Base-by-base conservation (phyloP, 2,888 invertebrate species). In the Amaurobius ferox region DNA sequence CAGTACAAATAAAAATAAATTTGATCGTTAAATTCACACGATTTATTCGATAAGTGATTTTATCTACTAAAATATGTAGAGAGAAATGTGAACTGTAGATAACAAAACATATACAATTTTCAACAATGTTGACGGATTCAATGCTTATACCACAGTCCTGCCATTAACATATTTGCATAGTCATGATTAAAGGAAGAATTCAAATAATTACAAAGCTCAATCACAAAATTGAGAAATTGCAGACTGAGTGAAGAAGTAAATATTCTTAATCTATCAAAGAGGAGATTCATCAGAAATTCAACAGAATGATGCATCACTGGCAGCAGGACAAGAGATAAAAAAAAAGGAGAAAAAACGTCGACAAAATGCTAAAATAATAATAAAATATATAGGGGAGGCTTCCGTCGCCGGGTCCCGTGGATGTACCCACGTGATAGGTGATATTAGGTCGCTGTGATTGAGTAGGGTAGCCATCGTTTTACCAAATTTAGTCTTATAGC, bases 391-490 rank as follows among this genome's bases (percentile, higher is more conserved):
- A 35, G 62, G 32, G 9, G 70, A 61, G 61, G n/a, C 23, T 23
- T 26, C 11, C 23, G 61, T 19, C 61, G 23, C 11, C 28, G 11
- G 61, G 19, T n/a, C 26, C 30, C 23, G n/a, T 55, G 70, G 44
- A 61, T 19, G 39, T 29, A 62, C 39, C 67, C 76, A 76, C 81
- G 81, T 76, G 73, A 80, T 80, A 67, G 67, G 73, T 80, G 81
- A 74, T 74, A 81, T 67, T 76, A 76, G 74, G 76, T 76, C 62
- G 70, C 62, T 35, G 74, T 81, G 81, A 81, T 81, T 81, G 81
- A 81, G 81, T 81, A 62, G 81, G 81, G 76, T 67, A 80, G 66
- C 80, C 44, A 80, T 81, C 81, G 70, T 35, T 81, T 81, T 81
- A 71, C 76, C 76, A 83, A 83, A 83, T 83, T 77, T 83, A 83